Evolutionary conservation across 1,140 invertebrate genomes (phyloP).

Genomic region (Drosophila littoralis): DNA sequence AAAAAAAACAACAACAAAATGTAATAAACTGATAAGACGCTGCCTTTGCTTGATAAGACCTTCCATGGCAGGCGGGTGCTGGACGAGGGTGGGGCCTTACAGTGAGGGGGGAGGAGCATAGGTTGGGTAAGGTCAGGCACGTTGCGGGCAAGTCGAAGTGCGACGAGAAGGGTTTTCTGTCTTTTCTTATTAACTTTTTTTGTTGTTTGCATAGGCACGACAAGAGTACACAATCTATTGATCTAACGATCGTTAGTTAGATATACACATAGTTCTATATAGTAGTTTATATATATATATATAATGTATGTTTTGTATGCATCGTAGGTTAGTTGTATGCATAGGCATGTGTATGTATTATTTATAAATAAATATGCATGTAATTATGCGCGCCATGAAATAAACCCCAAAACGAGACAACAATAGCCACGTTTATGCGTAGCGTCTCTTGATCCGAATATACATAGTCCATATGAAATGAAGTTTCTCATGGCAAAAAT

Average conservation of each 20-base stretch:
- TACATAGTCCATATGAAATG: background rate
- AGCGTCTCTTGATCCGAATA: background rate
- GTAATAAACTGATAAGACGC: constrained; percentile 18
- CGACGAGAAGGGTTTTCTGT: background rate
- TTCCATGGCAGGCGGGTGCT: constrained; percentile 6
- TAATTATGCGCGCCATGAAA: constrained; percentile 19
- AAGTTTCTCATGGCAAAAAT: background rate
- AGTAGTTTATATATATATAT: constrained; percentile 9
- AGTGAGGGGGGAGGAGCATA: background rate
- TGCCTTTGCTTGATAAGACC: constrained; percentile 30
- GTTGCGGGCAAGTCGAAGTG: constrained; percentile 5
- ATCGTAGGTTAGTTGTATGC: constrained; percentile 23
- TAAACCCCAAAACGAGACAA: constrained; percentile 8
- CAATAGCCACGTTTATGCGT: background rate
- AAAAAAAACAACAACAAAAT: constrained; percentile 6
- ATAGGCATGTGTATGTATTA: constrained; percentile 20
- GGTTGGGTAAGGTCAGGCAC: constrained; percentile 26
- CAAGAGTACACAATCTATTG: constrained; percentile 8
- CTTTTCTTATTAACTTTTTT: background rate
- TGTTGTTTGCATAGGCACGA: constrained; percentile 18
- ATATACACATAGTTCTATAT: constrained; percentile 30
- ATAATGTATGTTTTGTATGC: constrained; percentile 37
- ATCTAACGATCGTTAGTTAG: constrained; percentile 19
- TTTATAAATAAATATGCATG: constrained; percentile 30
- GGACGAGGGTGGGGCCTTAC: background rate